Conservation (phyloP, 2,113 vertebrate genomes). For the Ancistrus triradiatus region DNA sequence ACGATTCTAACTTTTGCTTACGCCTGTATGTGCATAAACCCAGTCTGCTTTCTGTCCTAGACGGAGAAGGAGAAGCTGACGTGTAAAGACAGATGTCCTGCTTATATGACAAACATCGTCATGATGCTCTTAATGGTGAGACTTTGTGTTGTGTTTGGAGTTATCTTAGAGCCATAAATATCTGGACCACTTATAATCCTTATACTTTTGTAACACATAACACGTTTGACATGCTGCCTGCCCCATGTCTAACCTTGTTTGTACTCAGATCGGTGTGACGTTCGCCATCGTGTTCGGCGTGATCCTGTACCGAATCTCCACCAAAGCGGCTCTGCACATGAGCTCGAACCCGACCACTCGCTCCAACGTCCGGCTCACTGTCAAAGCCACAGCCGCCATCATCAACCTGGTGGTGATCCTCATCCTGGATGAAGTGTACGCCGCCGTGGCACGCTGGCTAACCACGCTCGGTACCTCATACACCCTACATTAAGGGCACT, state of each 20-base stretch:
- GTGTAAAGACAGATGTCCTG: conserved; percentile 86
- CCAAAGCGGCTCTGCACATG: conserved; percentile 87
- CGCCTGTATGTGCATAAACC: too few species aligned
- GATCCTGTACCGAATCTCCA: conserved; percentile 94
- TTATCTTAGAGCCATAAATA: too few species aligned
- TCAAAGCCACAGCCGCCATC: conserved; percentile 93
- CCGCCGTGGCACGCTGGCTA: conserved; percentile 91
- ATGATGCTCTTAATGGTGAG: conserved; percentile 95
- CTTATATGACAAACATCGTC: conserved; percentile 88
- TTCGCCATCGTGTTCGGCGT: conserved; percentile 96
- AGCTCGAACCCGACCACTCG: conserved; percentile 83
- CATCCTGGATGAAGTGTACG: conserved; percentile 93
- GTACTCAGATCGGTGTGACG: conserved; percentile 82
- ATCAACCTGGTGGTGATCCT: conserved; percentile 98
- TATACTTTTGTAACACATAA: too few species aligned
- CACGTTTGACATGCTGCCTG: too few species aligned
- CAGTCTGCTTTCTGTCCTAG: conserved; percentile 49
- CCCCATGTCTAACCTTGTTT: too few species aligned
- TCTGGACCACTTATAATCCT: too few species aligned
- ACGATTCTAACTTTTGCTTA: too few species aligned
- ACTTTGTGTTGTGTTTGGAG: too few species aligned
- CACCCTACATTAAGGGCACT: too few species aligned
- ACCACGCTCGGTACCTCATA: conserved; percentile 92
- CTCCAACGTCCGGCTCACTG: conserved; percentile 83
- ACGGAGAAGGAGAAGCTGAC: conserved; percentile 87